phyloP scores from a whole-genome alignment of 2,113 vertebrate genomes.

The Chionomys nivalis region DNA sequence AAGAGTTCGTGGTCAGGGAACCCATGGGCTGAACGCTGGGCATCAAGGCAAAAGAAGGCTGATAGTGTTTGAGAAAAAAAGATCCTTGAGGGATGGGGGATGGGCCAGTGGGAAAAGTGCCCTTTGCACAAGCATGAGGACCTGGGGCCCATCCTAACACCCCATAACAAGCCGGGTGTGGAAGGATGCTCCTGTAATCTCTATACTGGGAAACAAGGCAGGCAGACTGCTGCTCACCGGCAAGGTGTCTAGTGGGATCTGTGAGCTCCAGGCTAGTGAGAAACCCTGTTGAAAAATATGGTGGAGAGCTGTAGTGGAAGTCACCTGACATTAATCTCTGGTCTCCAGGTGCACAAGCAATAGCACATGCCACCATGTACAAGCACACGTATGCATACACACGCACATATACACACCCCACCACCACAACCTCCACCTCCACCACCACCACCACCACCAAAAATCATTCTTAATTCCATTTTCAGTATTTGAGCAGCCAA shows the following conservation, averaged over 20 bases:
- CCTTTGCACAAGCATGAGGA: too few relatives aligned
- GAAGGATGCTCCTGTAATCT: neutral
- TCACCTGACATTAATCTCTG: neutral
- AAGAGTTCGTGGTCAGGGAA: rapidly evolving
- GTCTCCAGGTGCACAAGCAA: neutral
- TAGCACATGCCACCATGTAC: neutral
- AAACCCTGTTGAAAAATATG: neutral
- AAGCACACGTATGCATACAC: neutral
- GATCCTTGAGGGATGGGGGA: neutral
- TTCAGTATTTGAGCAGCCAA: neutral
- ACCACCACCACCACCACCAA: too few relatives aligned
- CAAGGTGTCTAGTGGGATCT: too few relatives aligned
- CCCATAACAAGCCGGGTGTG: neutral
- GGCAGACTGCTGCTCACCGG: neutral
- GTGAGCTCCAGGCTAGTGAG: neutral
- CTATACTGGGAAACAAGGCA: neutral
- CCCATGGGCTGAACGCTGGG: neutral
- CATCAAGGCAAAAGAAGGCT: too few relatives aligned
- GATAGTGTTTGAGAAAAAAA: too few relatives aligned
- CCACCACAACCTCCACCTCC: neutral
- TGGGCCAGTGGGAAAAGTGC: neutral
- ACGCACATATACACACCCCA: neutral
- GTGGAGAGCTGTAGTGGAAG: neutral
- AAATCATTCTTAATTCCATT: neutral
- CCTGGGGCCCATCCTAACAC: neutral